phyloP scores from a whole-genome alignment of 2,113 vertebrate species.

The Fregata magnificens region DNA sequence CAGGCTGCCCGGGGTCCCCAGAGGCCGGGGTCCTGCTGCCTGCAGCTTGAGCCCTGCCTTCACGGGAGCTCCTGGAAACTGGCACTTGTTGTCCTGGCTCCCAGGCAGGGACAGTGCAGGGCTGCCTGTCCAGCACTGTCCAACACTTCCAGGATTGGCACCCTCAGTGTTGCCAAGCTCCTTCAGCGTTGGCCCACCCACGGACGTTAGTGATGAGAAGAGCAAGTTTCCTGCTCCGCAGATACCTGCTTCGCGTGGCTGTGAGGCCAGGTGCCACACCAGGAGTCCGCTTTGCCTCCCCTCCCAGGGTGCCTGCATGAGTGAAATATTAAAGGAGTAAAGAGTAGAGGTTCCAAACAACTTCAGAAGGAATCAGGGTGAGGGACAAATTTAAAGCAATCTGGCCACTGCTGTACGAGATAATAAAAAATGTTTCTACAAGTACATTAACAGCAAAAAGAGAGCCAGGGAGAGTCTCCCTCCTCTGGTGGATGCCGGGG shows the following conservation, averaged over 20 bases:
- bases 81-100: neutral
- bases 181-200: neutral
- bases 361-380: neutral
- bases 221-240: neutral
- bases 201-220: neutral
- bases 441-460: too few species aligned
- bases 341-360: neutral
- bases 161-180: neutral
- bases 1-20: neutral
- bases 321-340: neutral
- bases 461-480: too few species aligned
- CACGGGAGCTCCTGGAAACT: neutral
- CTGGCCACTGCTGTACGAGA: too few species aligned
- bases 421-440: too few species aligned
- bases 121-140: neutral
- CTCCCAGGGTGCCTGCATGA: neutral
- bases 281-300: neutral
- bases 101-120: neutral
- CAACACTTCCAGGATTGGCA: neutral
- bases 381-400: neutral
- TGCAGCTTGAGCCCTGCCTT: neutral
- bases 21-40: neutral
- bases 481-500: too few species aligned
- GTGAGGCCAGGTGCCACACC: neutral
- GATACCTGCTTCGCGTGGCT: neutral